phyloP scores from a whole-genome alignment of 2,888 invertebrate species.

The Sussaba pulchella region DNA sequence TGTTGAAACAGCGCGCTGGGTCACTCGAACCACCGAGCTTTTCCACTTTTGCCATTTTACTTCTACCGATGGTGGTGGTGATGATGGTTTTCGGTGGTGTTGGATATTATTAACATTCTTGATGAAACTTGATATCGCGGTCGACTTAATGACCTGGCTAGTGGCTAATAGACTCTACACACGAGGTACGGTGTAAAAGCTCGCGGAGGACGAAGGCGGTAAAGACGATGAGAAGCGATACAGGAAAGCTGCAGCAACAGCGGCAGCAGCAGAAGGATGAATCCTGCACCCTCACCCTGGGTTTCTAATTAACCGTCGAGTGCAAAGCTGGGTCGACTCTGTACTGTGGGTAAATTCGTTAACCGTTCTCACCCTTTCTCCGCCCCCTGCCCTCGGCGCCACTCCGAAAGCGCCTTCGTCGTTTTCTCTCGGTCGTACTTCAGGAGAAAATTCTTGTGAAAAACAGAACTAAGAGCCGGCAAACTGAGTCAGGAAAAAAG shows the following conservation, averaged over 20 bases:
- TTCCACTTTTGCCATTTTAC: constrained; percentile 16
- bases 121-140: constrained; percentile 63
- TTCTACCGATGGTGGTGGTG: constrained; percentile 41
- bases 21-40: constrained; percentile 36
- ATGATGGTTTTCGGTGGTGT: too few relatives aligned
- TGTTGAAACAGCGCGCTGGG: constrained; percentile 23
- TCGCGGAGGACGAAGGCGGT: background rate
- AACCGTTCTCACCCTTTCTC: constrained; percentile 14
- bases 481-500: background rate
- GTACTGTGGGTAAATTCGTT: constrained; percentile 38
- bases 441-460: background rate
- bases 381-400: background rate
- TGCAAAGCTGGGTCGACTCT: constrained; percentile 26
- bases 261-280: constrained; percentile 15
- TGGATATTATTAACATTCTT: constrained; percentile 73
- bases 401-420: background rate
- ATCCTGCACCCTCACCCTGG: constrained; percentile 23
- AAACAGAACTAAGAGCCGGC: background rate
- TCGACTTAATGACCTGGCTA: constrained; percentile 57
- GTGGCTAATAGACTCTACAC: constrained; percentile 43
- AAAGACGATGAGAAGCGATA: constrained; percentile 22
- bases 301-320: constrained; percentile 56
- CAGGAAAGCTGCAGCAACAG: background rate
- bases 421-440: constrained; percentile 4
- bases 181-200: constrained; percentile 11